Evolutionary conservation across 1,140 invertebrate genomes (phyloP), one percentile per base, ranked within the genome.

Genomic region (Sycophila sp.): DNA sequence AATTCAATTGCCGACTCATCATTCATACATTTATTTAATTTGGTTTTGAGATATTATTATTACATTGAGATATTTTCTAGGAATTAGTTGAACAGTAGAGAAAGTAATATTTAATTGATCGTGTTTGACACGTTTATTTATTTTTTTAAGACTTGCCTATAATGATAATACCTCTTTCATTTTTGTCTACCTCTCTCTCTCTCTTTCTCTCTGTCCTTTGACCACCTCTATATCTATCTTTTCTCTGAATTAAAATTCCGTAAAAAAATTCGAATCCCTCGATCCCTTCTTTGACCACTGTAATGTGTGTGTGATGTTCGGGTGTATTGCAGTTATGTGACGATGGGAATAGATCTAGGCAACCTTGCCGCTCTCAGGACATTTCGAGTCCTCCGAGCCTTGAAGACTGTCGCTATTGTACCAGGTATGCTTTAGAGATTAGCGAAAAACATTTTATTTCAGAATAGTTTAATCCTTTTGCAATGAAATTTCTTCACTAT

Each of bases 321-420:
- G 84, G 83, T 86, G 84, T 87, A 87, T 90, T 91, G 74, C 92
- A 98, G 97, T 91, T 99, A 99, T 91, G 92, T 98, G 89, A 99
- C 97, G 86, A 97, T 98, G 95, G 94, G 96, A 87, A 95, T 98
- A 91, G 94, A 97, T 91, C 92, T 99, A 88, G 96, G 96, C 88
- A 98, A 98, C 91, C 91, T 99, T 88, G 95, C 96, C 87, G 96
- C 95, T 89, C 91, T 99, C 86, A 93, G 97, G 93, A 98, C 97
- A 86, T 99, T 99, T 92, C 93, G 98, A 89, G 98, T 99, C 86
- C 91, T 99, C 83, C 91, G 98, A 92, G 97, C 97, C 85, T 92
- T 99, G 86, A 99, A 98, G 93, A 99, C 97, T 87, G 96, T 99
- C 87, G 96, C 97, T 89, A 98, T 99, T 89, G 92, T 99, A 88